Conservation (phyloP, 2,113 vertebrate genomes). For the Urocynchramus pylzowi region DNA sequence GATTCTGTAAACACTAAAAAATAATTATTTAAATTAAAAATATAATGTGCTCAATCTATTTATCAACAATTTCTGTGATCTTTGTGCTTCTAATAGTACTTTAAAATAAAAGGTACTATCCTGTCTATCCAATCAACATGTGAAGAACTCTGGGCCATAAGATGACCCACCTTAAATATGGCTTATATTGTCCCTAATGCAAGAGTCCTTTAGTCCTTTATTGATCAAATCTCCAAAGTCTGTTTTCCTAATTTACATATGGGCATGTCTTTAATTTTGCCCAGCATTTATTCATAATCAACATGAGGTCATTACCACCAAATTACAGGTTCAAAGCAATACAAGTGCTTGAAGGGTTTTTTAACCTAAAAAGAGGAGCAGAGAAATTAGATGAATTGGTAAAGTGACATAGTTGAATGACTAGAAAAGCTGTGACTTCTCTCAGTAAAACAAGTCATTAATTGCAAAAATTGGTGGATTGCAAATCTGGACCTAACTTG, state of each 20-base stretch:
- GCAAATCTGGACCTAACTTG: neutral
- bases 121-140: neutral
- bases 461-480: neutral
- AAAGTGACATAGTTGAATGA: neutral
- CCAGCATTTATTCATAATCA: neutral
- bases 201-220: neutral
- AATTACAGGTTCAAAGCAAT: neutral
- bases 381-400: neutral
- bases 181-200: neutral
- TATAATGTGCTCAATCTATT: neutral
- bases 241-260: neutral
- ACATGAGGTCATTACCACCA: neutral
- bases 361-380: neutral
- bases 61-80: neutral
- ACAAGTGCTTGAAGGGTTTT: neutral
- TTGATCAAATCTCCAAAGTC: neutral
- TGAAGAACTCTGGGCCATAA: neutral
- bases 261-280: neutral
- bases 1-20: neutral
- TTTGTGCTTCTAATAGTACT: neutral
- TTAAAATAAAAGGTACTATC: neutral
- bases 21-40: neutral
- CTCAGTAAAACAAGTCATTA: neutral
- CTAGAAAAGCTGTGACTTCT: neutral
- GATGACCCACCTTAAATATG: neutral